These are phyloP conservation scores for Montifringilla adamsi DNA, from an alignment of 2,113 vertebrate species.

Conservation along the genomic window DNA sequence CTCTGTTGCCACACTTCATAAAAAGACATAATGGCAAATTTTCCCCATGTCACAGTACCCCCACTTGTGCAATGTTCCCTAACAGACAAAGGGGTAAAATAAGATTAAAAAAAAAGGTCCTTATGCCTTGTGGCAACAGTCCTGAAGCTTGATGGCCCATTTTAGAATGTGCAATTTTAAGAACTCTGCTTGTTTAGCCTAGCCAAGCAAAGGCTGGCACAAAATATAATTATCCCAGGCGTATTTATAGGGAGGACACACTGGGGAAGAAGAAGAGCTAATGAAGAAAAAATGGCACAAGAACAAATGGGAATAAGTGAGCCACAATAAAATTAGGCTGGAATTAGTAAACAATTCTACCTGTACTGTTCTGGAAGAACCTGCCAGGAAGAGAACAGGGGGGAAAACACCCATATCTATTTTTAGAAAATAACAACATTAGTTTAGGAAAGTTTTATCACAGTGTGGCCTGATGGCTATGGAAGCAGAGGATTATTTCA, in stretches of 20 bases:
- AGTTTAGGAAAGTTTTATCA: neutral
- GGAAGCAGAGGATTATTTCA: neutral
- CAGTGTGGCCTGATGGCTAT: neutral
- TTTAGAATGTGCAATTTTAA: conserved; percentile 14
- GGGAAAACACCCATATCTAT: neutral
- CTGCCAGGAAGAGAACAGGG: neutral
- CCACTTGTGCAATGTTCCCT: neutral
- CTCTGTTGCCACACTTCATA: neutral
- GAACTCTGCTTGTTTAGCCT: conserved; percentile 1
- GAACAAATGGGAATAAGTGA: neutral
- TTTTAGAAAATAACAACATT: neutral
- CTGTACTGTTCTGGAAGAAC: neutral
- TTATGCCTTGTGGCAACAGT: neutral
- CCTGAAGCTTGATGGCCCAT: neutral
- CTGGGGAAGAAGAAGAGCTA: neutral
- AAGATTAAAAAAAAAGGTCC: neutral
- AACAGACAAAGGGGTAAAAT: neutral
- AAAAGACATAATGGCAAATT: neutral
- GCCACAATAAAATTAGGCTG: neutral
- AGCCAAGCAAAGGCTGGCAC: neutral
- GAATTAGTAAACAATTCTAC: conserved; percentile 1
- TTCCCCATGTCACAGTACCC: neutral
- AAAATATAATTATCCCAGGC: conserved; percentile 12
- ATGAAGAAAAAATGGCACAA: neutral
- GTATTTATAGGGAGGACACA: conserved; percentile 20